These are phyloP conservation scores for Hypanus sabinus DNA, from an alignment of 2,113 vertebrate species.

Conservation along the genomic window DNA sequence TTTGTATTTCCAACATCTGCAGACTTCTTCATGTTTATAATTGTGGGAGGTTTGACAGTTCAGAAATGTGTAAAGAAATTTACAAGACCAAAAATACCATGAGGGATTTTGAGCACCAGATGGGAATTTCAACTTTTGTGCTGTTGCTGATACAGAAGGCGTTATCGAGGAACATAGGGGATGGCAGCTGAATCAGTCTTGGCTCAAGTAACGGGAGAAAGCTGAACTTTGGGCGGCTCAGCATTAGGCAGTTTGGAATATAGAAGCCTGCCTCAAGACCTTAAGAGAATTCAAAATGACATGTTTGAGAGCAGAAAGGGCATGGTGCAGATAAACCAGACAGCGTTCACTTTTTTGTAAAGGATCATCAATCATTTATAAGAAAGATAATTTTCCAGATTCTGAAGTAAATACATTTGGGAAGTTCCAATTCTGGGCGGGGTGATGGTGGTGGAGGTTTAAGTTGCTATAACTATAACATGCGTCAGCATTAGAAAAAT, in stretches of 20 bases:
- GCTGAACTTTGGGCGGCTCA: not conserved
- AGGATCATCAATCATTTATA: not conserved
- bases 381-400: not conserved
- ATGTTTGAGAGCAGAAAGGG: not conserved
- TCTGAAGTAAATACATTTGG: not conserved
- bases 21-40: no score
- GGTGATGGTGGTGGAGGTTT: no score
- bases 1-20: no score
- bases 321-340: not conserved
- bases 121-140: not conserved
- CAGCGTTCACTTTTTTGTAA: no score
- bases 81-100: not conserved
- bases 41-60: not conserved
- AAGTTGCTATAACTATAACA: not conserved
- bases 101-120: not conserved
- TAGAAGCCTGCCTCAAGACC: not conserved
- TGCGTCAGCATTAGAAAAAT: not conserved
- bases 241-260: not conserved
- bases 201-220: not conserved
- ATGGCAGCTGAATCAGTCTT: not conserved
- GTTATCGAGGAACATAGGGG: not conserved
- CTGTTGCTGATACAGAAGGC: not conserved
- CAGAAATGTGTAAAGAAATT: not conserved
- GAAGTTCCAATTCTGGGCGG: not conserved
- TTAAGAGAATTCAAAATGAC: not conserved